These are phyloP conservation scores for Cecidostiba fungosa DNA, from an alignment of 2,888 invertebrate genomes.

Conservation along the genomic window DNA sequence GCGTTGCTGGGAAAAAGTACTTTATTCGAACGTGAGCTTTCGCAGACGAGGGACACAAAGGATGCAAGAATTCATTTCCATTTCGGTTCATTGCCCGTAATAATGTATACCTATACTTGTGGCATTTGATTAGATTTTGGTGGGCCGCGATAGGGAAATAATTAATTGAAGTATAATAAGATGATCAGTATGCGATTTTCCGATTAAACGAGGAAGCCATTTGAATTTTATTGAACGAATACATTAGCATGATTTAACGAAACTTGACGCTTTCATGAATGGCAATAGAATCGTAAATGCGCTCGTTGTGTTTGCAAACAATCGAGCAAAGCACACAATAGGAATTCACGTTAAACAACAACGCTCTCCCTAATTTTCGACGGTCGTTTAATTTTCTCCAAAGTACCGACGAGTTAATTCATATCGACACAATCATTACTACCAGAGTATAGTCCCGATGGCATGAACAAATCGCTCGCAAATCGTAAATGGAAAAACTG, in stretches of 20 bases:
- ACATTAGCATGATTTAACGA: not conserved
- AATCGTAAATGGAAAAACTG: constrained; percentile 24
- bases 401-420: not conserved
- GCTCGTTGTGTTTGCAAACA: not conserved
- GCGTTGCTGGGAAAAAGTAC: not conserved
- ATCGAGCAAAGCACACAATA: not conserved
- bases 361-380: constrained; percentile 19
- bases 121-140: not conserved
- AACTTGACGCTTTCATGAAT: not conserved
- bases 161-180: constrained; percentile 13
- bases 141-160: not conserved
- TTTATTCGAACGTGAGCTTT: not conserved
- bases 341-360: not conserved
- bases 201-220: not conserved
- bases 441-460: not conserved
- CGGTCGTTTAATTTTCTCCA: constrained; percentile 18
- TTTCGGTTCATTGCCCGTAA: not conserved
- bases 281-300: not conserved
- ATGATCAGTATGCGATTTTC: not conserved
- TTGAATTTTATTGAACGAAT: not conserved
- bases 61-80: not conserved
- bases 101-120: not conserved
- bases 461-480: not conserved
- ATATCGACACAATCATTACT: not conserved
- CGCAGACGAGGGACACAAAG: not conserved